Conservation (phyloP, 2,888 invertebrate genomes). For the Rhagophthalmus giganteus region DNA sequence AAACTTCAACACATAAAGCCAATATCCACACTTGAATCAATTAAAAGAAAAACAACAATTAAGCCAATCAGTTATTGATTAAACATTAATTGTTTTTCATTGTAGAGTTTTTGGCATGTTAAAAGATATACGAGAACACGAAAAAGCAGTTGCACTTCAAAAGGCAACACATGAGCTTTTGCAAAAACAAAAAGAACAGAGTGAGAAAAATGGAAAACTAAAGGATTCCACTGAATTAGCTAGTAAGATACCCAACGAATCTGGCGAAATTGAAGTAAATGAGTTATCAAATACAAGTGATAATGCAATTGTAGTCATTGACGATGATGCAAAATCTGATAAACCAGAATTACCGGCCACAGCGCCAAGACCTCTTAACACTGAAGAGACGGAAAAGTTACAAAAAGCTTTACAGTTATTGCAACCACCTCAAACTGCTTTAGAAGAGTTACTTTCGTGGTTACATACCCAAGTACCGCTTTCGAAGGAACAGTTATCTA, state of each 20-base stretch:
- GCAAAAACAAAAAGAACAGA: constrained; percentile 32
- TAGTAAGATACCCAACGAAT: constrained; percentile 13
- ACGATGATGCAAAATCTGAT: constrained; percentile 36
- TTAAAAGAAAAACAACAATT: background rate
- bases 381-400: constrained; percentile 18
- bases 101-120: constrained; percentile 49
- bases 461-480: constrained; percentile 68
- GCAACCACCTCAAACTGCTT: constrained; percentile 39
- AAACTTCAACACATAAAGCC: background rate
- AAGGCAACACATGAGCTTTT: constrained; percentile 31
- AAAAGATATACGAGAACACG: constrained; percentile 43
- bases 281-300: constrained; percentile 56
- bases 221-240: constrained; percentile 1
- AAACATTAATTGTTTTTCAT: background rate
- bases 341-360: constrained; percentile 28
- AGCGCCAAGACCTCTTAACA: constrained; percentile 1
- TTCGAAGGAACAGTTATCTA: constrained; percentile 63
- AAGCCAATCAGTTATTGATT: background rate
- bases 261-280: constrained; percentile 20
- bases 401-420: constrained; percentile 21
- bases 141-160: constrained; percentile 34
- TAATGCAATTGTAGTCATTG: constrained; percentile 40
- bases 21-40: background rate
- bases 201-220: constrained; percentile 19
- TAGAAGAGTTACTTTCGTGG: constrained; percentile 66